Evolutionary conservation across 2,888 invertebrate species (phyloP).

Genomic region (Syrphus vitripennis): DNA sequence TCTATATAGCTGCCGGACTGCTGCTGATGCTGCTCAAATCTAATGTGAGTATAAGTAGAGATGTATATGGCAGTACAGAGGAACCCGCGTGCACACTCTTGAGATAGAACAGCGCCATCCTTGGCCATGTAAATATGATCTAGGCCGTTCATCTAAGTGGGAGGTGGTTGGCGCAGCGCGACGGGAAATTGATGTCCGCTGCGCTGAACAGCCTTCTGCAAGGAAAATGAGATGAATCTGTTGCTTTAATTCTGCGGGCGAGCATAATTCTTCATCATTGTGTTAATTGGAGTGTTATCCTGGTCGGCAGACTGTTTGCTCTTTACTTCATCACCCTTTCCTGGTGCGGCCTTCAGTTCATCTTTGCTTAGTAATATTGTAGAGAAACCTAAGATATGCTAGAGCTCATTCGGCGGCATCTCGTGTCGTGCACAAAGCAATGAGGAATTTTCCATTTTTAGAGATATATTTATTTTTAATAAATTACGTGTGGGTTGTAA

Average conservation of each 20-base stretch:
- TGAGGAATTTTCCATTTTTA: slow-evolving; percentile 64
- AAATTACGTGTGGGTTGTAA: slow-evolving; percentile 68
- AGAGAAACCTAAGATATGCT: background rate
- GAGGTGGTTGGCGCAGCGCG: slow-evolving; percentile 10
- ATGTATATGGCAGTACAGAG: slow-evolving; percentile 65
- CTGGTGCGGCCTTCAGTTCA: background rate
- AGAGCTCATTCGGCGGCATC: slow-evolving; percentile 50
- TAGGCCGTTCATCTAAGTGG: slow-evolving; percentile 64
- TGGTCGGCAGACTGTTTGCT: slow-evolving; percentile 56
- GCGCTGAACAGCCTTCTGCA: slow-evolving; percentile 17
- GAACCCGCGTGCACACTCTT: slow-evolving; percentile 37
- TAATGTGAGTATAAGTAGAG: slow-evolving; percentile 36
- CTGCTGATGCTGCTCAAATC: slow-evolving; percentile 46
- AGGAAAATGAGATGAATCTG: slow-evolving; percentile 66
- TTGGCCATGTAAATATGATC: slow-evolving; percentile 70
- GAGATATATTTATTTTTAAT: slow-evolving; percentile 68
- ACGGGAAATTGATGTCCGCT: background rate
- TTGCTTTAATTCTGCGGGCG: slow-evolving; percentile 70
- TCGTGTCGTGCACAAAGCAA: slow-evolving; percentile 50
- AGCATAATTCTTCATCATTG: slow-evolving; percentile 72
- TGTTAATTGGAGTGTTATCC: slow-evolving; percentile 72
- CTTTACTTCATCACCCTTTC: background rate
- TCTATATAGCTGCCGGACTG: background rate
- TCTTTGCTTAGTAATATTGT: background rate
- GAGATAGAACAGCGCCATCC: slow-evolving; percentile 66